Percentiles rank a stretch among this genome's conserved stretches.
Evolutionary conservation across 2,113 vertebrate species (phyloP).

Genomic region (Sialia sialis): DNA sequence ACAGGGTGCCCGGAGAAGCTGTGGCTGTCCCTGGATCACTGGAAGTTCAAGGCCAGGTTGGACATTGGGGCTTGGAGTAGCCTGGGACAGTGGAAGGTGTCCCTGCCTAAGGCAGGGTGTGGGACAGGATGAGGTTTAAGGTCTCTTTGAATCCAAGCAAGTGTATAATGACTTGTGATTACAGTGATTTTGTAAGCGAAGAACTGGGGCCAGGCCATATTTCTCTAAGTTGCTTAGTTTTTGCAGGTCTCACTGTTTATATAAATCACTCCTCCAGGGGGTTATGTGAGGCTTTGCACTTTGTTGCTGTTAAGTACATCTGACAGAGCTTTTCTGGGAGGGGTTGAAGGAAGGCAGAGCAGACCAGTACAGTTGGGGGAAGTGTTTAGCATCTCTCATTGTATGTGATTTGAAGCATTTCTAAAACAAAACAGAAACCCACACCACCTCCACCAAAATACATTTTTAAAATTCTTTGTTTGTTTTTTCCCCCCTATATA

Average conservation of each 20-base stretch:
- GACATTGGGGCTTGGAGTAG: not conserved
- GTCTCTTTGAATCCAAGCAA: not conserved
- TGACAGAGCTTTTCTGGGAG: not conserved
- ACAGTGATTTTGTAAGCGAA: not conserved
- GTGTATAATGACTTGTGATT: not conserved
- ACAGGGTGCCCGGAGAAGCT: not conserved
- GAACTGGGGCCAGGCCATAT: not conserved
- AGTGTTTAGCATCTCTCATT: accelerated
- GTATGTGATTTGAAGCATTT: not conserved
- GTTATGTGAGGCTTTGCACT: not conserved
- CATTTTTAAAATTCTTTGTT: not conserved
- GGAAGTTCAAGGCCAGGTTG: not conserved
- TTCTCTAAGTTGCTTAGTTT: not conserved
- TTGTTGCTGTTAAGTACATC: not conserved
- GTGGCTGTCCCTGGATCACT: not conserved
- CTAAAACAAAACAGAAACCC: not conserved
- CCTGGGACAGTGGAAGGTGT: not conserved
- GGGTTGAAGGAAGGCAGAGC: not conserved
- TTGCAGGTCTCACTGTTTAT: not conserved
- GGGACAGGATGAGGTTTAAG: not conserved
- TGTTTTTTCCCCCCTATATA: not conserved
- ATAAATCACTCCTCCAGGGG: accelerated
- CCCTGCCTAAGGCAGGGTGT: not conserved
- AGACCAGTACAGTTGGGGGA: not conserved
- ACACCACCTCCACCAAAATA: not conserved